Evolutionary conservation across 2,888 invertebrate species (phyloP), one percentile per base, ranked within the genome.

Genomic region (Latrodectus hesperus): DNA sequence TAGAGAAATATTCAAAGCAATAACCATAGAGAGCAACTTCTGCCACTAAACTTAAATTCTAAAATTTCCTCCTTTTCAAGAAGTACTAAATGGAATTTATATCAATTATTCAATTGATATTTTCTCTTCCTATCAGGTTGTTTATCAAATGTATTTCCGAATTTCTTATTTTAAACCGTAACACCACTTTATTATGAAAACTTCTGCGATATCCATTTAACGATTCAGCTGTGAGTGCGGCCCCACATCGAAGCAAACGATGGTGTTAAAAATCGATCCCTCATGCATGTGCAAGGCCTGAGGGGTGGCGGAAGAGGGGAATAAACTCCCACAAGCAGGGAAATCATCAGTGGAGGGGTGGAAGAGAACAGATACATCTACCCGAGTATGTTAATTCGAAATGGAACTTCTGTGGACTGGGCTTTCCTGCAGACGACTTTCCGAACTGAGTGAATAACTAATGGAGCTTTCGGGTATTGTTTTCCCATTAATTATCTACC

Each of bases 381-480:
- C 17, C 65, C 64, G 22, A 14, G 67, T 64, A 73, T 73, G 52
- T 51, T 81, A 67, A 70, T 71, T 79, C 55, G 55, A 10, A 79
- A 60, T 79, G 70, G 67, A 72, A 60, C 55, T 67, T 74, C 82
- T 74, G 81, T 17, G 55, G 65, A 26, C 74, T 82, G 82, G 55
- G 75, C 67, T 68, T 55, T 74, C 53, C 68, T 68, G 26, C 70
- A 14, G 22, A 14, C 9, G 70, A 60, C 60, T 60, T 60, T 38
- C 38, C 6, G 64, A 68, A 75, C 38, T 55, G 70, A 51, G 26
- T 72, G 22, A 53, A 65, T 77, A 77, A 84, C 65, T 77, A 77
- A 84, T 84, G 84, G 72, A 64, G 77, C 38, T 76, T 67, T 64
- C 72, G 77, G 52, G 72, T 76, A 84, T 84, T 84, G 84, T 84